Evolutionary conservation across 2,888 invertebrate genomes (phyloP), one percentile per base, ranked within the genome.

Genomic region (Macrophya alboannulata): DNA sequence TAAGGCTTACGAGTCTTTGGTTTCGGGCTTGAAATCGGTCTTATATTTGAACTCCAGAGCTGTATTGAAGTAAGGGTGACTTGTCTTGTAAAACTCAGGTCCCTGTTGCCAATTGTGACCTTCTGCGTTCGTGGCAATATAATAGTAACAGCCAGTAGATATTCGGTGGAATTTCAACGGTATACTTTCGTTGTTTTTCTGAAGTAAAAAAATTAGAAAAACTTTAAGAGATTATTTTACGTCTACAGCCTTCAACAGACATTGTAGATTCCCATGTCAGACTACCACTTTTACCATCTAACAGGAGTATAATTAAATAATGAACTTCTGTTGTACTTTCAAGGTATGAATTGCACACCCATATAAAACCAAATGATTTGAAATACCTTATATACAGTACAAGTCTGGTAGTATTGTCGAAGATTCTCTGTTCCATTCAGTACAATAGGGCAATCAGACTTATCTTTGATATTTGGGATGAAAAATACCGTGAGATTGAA

Each of bases 101-200:
- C 21, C 55, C 31, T 3, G 55, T 31, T 37, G 17, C 51, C 77
- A 77, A 55, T 25, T 77, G 31, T 37, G 55, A 21, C 37, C 17
- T 31, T 48, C 6, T 25, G 31, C 55, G 17, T 77, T 25, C 17
- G 51, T 77, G 31, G 17, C 31, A 4, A 55, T 37, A 37, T 55
- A 48, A 43, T 55, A 77, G 55, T 77, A 77, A 55, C 77, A 77
- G 31, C 77, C 77, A 37, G 77, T 77, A 40, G 37, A 77, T 37
- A 77, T 51, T 12, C n/a, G n/a, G 4, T 25, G 0, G 17, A 55
- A 37, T 31, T 3, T 9, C 10, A 21, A 31, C 55, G 25, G 43
- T 31, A 3, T 0, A 8, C 15, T 55, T 55, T 43, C 17, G 5
- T n/a, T 21, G 10, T 4, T 4, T 10, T 55, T 0, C 72, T 74